phyloP scores from a whole-genome alignment of 2,888 invertebrate genomes.

The Liopterus haemorrhoidalis region DNA sequence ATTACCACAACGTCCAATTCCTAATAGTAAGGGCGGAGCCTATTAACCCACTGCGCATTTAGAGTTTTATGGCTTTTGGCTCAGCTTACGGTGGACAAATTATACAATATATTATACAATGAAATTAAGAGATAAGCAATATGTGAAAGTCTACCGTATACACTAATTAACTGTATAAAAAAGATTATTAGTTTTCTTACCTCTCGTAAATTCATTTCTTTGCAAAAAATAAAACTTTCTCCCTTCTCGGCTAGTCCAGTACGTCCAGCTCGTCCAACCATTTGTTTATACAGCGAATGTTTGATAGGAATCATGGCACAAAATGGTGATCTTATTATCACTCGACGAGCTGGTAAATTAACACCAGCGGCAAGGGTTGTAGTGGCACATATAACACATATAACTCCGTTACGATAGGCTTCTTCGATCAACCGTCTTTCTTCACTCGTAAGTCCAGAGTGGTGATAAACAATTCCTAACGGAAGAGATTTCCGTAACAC shows the following conservation, averaged over 20 bases:
- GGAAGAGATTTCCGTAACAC: no score
- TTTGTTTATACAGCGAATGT: constrained; percentile 84
- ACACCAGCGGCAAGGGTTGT: constrained; percentile 97
- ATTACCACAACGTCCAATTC: no score
- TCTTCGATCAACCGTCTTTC: constrained; percentile 82
- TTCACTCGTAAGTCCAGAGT: constrained; percentile 82
- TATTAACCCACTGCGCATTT: no score
- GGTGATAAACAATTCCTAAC: constrained; percentile 89
- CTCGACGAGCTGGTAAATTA: constrained; percentile 88
- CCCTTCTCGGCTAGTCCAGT: constrained; percentile 75
- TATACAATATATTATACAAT: no score
- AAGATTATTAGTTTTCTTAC: not conserved
- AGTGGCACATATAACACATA: constrained; percentile 88
- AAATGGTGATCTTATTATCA: constrained; percentile 79
- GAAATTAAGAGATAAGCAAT: no score
- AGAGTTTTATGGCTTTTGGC: no score
- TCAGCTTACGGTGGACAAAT: no score
- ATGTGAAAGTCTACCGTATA: no score
- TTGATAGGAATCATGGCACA: constrained; percentile 70
- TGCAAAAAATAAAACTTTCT: constrained; percentile 78
- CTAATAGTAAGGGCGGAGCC: no score
- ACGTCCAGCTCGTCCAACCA: constrained; percentile 91
- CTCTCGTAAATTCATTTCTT: not conserved
- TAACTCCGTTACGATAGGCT: constrained; percentile 72
- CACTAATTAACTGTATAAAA: no score